Base-by-base conservation (phyloP, 2,888 invertebrate genomes). In the Pyralis farinalis region DNA sequence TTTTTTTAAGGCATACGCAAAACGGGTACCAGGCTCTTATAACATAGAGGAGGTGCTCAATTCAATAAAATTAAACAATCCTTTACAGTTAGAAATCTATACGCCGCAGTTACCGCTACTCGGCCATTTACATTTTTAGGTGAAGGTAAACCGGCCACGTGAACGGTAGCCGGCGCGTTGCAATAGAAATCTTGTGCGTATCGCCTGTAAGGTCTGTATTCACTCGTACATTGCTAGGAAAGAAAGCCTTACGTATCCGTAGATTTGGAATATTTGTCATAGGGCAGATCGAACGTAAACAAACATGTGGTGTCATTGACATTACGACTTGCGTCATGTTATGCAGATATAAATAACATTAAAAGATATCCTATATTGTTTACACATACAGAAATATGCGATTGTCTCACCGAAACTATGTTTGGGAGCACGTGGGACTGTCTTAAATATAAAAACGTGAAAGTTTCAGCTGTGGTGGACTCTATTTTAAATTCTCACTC, bases 51-150 rank as follows among this genome's bases (percentile, higher is more conserved):
- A 16, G 16, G 16, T 16, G 4, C 16, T 16, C 4, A 4, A 16
- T 16, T 16, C 16, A 16, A 16, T 16, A 16, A 10, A 34, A 29
- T 10, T 42, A 46, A 50, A 40, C 47, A 60, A 57, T 73, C 75
- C 69, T 74, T 71, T 70, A 74, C 80, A 62, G 81, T 81, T 79
- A 78, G 68, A 67, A 63, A 66, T 67, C 61, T 53, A 57, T 39
- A 52, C 39, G 46, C 42, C 55, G 48, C 55, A 37, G 55, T 63
- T 67, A 66, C 60, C 66, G 66, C 64, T 65, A 37, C 7, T 58
- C 54, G 45, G n/a, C 50, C 55, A 78, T 82, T 78, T 69, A 68
- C 76, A 77, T 83, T 81, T 68, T 81, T 80, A 75, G 84, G 84
- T 85, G 83, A 85, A 84, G 84, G 84, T 69, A 53, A 85, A 69